Conservation (phyloP, 2,888 invertebrate genomes). For the Lasioglossum figueresi region DNA sequence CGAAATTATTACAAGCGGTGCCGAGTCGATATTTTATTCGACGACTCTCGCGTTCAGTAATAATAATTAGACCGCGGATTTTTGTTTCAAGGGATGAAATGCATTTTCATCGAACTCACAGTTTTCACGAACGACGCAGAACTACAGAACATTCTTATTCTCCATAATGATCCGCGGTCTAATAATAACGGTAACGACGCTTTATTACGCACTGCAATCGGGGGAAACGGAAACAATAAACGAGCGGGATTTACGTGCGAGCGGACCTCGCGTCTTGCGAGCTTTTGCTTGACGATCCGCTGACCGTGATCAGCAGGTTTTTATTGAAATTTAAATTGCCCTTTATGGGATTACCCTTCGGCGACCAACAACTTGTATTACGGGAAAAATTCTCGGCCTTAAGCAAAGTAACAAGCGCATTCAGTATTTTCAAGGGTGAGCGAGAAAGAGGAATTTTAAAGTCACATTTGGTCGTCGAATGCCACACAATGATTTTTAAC, state of each 20-base stretch:
- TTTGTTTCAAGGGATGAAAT: no score
- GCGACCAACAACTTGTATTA: no score
- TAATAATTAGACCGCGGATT: background rate
- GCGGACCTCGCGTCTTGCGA: no score
- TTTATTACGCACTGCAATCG: background rate
- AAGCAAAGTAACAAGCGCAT: background rate
- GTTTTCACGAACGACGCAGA: no score
- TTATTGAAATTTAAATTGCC: background rate
- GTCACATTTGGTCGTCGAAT: no score
- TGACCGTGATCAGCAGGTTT: background rate
- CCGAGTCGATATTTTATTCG: background rate
- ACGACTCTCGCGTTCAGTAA: background rate
- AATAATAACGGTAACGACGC: background rate
- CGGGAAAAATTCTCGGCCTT: background rate
- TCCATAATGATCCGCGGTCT: no score
- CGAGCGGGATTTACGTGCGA: background rate
- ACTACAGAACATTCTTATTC: no score
- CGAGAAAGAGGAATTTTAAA: background rate
- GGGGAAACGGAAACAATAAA: background rate
- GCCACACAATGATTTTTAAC: no score
- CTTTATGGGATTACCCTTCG: background rate
- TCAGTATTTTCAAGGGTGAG: background rate
- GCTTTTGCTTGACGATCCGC: no score
- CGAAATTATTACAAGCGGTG: slow-evolving; percentile 6
- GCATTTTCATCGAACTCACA: no score